Percentiles rank a stretch among this genome's conserved stretches.
phyloP scores from a whole-genome alignment of 2,113 vertebrate genomes.

The Syngnathus typhle region DNA sequence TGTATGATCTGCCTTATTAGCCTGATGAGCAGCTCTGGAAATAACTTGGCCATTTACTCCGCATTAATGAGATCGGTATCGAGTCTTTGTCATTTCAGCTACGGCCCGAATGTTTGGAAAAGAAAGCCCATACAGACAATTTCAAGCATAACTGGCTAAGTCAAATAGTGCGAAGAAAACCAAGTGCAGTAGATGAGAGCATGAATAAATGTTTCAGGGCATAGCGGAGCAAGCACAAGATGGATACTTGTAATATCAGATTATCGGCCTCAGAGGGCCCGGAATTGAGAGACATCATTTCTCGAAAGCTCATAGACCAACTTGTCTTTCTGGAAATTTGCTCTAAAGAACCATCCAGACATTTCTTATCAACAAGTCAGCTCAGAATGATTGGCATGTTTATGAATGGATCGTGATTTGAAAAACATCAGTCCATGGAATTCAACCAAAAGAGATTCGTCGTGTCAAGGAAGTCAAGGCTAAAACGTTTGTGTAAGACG shows the following conservation, averaged over 20 bases:
- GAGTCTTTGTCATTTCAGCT: slow-evolving; percentile 22
- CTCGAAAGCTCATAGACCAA: not conserved
- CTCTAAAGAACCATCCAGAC: not conserved
- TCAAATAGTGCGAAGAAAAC: too few relatives aligned
- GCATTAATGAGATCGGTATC: slow-evolving; percentile 32
- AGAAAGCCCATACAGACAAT: not conserved
- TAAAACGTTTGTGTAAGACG: too few relatives aligned
- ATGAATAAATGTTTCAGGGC: not conserved
- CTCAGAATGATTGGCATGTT: too few relatives aligned
- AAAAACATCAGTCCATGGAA: too few relatives aligned
- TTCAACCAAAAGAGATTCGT: too few relatives aligned
- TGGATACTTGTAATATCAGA: not conserved
- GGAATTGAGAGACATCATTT: not conserved
- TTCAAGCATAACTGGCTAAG: slow-evolving; percentile 5
- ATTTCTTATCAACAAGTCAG: not conserved
- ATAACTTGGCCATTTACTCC: slow-evolving; percentile 33
- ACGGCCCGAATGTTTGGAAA: not conserved
- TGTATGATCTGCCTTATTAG: slow-evolving; percentile 44
- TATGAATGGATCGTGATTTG: too few relatives aligned
- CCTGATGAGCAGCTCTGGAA: slow-evolving; percentile 43
- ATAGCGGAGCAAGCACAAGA: not conserved
- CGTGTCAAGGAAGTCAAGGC: too few relatives aligned
- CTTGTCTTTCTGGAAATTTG: not conserved
- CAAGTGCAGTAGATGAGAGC: too few relatives aligned
- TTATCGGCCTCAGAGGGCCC: not conserved